A percentile compares a stretch with the other conserved stretches of the same genome.
Conservation (phyloP, 2,888 invertebrate genomes). For the Drosophila fulvimacula region DNA sequence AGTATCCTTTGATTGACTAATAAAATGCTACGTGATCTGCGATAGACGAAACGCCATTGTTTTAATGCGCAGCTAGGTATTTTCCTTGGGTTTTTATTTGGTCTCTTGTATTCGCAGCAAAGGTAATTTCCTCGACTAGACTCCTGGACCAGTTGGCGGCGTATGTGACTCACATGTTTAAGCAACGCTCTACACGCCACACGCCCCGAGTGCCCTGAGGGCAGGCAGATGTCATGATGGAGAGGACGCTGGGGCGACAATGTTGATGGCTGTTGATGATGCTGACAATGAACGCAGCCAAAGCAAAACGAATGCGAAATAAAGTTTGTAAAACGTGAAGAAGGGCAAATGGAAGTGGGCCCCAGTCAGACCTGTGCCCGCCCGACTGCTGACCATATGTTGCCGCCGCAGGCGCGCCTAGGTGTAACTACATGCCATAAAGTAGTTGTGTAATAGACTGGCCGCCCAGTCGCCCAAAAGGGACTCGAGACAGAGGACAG, state of each 20-base stretch:
- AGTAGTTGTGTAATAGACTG: constrained; percentile 77
- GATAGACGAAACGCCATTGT: constrained; percentile 51
- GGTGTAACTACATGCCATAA: constrained; percentile 80
- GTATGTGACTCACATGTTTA: constrained; percentile 82
- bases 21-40: constrained; percentile 83
- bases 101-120: constrained; percentile 45
- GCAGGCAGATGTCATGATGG: constrained; percentile 66
- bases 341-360: constrained; percentile 35
- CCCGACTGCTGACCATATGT: constrained; percentile 68
- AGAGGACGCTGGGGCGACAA: constrained; percentile 29
- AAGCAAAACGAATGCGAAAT: constrained; percentile 55
- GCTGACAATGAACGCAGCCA: constrained; percentile 54
- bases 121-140: constrained; percentile 62
- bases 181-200: constrained; percentile 57
- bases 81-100: constrained; percentile 42
- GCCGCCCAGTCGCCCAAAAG: constrained; percentile 50
- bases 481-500: constrained; percentile 50
- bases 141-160: constrained; percentile 43
- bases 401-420: constrained; percentile 74
- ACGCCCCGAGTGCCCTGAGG: constrained; percentile 30
- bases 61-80: constrained; percentile 69
- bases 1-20: constrained; percentile 83
- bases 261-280: constrained; percentile 75
- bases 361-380: constrained; percentile 13
- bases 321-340: constrained; percentile 72